A percentile compares a stretch with the other conserved stretches of the same genome.
These are phyloP conservation scores for Rhea americana DNA, from an alignment of 2,113 vertebrate genomes.

Conservation along the genomic window DNA sequence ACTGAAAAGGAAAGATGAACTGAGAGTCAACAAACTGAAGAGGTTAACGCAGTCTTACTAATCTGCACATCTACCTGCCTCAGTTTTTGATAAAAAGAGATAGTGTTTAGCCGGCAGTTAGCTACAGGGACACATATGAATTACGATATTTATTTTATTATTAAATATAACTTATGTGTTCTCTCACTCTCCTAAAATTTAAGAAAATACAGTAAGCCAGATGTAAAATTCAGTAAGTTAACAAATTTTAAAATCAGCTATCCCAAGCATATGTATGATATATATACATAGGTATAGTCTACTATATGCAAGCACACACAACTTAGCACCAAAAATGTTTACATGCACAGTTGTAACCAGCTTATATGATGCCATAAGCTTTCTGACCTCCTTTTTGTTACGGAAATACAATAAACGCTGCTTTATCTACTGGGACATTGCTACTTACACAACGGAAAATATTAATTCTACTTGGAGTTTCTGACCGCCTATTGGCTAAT, in stretches of 20 bases:
- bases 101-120: neutral
- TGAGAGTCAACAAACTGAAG: neutral
- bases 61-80: neutral
- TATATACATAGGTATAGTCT: neutral
- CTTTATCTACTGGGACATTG: neutral
- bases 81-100: neutral
- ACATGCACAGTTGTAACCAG: neutral
- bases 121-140: neutral
- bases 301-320: neutral
- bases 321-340: neutral
- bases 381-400: neutral
- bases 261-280: neutral
- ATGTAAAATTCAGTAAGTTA: neutral
- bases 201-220: neutral
- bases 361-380: neutral
- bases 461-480: neutral
- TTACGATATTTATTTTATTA: neutral
- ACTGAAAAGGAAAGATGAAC: constrained; percentile 34
- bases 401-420: neutral
- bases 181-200: neutral
- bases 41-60: neutral
- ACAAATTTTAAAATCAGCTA: neutral
- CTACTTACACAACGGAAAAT: neutral
- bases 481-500: neutral
- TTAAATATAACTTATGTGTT: neutral